Evolutionary conservation across 2,888 invertebrate genomes (phyloP).

Genomic region (Nomada fucata): DNA sequence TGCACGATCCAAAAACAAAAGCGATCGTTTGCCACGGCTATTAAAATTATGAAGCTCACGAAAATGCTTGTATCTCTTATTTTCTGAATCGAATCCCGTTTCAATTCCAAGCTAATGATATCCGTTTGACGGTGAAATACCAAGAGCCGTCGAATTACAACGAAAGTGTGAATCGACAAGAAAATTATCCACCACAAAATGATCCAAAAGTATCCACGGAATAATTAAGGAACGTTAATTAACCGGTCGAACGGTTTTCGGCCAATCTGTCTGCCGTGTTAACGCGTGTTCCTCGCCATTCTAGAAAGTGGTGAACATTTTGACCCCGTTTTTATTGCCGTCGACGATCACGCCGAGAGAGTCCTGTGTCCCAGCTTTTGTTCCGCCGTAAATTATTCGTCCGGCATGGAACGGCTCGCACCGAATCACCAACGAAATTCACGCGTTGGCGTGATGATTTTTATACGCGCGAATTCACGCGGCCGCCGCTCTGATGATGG

Average conservation of each 20-base stretch:
- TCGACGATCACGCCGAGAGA: constrained; percentile 22
- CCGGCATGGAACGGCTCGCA: constrained; percentile 44
- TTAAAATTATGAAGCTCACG: too few relatives aligned
- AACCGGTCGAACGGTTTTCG: constrained; percentile 8
- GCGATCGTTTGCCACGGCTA: too few relatives aligned
- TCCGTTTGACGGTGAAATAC: background rate
- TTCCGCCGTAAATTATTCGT: constrained; percentile 12
- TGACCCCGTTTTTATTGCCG: constrained; percentile 75
- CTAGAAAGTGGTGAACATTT: constrained; percentile 80
- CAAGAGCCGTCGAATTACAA: background rate
- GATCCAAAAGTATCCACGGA: too few relatives aligned
- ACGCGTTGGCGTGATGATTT: constrained; percentile 16
- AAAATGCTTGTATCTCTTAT: too few relatives aligned
- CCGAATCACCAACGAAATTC: constrained; percentile 40
- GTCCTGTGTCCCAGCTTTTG: constrained; percentile 46
- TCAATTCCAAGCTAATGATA: too few relatives aligned
- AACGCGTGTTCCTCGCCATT: constrained; percentile 26
- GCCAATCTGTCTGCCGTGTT: constrained; percentile 3
- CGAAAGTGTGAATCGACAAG: background rate
- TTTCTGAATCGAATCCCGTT: too few relatives aligned
- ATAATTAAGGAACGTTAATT: background rate
- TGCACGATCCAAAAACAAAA: too few relatives aligned
- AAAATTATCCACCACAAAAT: too few relatives aligned
- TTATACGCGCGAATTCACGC: constrained; percentile 21
- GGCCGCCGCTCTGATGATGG: background rate